These are phyloP conservation scores for Tiaroga cobitis DNA, from an alignment of 2,797 vertebrate species.

Conservation along the genomic window DNA sequence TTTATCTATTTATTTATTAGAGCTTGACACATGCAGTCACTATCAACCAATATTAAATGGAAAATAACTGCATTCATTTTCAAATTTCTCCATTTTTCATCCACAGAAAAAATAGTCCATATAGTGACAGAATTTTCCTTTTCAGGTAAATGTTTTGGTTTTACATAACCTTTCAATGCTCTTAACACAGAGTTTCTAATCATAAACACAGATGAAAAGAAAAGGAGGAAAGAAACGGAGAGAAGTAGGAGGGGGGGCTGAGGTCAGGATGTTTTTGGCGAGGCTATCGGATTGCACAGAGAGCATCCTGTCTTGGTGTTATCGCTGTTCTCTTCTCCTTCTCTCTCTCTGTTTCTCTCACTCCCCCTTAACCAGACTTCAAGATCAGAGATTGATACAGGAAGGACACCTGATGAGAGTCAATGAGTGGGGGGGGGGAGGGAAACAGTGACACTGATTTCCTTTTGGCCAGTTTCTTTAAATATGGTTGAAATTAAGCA, in stretches of 20 bases:
- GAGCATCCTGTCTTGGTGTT: conserved; percentile 79
- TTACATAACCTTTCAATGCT: not conserved
- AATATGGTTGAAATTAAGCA: not conserved
- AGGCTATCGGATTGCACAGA: conserved; percentile 79
- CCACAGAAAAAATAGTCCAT: not conserved
- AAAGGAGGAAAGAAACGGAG: conserved; percentile 29
- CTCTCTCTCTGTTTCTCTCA: conserved; percentile 70
- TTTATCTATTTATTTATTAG: not conserved
- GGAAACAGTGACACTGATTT: conserved; percentile 34
- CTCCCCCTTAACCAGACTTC: conserved; percentile 58
- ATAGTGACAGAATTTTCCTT: not conserved
- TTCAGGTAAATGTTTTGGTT: not conserved
- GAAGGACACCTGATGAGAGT: conserved; percentile 85
- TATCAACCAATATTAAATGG: not conserved
- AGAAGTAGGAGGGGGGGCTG: conserved; percentile 55
- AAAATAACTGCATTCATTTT: too few species aligned
- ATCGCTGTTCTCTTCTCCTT: conserved; percentile 73
- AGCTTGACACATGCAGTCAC: not conserved
- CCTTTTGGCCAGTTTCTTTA: conserved; percentile 22
- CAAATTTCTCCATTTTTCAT: not conserved
- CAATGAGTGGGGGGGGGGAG: too few species aligned
- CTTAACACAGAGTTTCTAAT: conserved; percentile 28
- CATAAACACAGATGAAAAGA: conserved; percentile 32
- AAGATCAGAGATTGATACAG: conserved; percentile 77
- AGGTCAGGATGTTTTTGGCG: conserved; percentile 78